These are phyloP conservation scores for Crenuchus spilurus DNA, from an alignment of 2,797 vertebrate genomes.

Conservation along the genomic window DNA sequence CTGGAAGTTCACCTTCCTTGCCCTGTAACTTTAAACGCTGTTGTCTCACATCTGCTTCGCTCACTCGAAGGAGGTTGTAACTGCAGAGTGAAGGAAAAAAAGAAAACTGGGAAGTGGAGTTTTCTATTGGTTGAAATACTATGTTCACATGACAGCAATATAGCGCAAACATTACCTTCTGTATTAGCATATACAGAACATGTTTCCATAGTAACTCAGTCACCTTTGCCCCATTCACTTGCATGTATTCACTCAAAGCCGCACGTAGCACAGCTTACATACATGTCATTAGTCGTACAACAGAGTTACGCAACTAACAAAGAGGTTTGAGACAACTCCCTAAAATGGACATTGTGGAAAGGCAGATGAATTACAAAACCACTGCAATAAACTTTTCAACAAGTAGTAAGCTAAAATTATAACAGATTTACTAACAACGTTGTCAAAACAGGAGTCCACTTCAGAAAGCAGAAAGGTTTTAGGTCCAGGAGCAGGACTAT, in stretches of 20 bases:
- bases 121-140: slow-evolving; percentile 26
- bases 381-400: not conserved
- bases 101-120: slow-evolving; percentile 16
- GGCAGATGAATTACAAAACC: not conserved
- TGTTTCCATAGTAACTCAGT: slow-evolving; percentile 39
- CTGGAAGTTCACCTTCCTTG: slow-evolving; percentile 52
- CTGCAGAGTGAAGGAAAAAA: slow-evolving; percentile 29
- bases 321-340: slow-evolving; percentile 11
- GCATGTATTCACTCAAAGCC: slow-evolving; percentile 21
- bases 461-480: not conserved
- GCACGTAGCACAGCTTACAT: slow-evolving; percentile 9
- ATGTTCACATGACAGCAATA: slow-evolving; percentile 30
- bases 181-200: slow-evolving; percentile 49
- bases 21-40: slow-evolving; percentile 52
- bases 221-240: slow-evolving; percentile 46
- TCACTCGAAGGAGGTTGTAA: slow-evolving; percentile 43
- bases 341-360: slow-evolving; percentile 26
- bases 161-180: slow-evolving; percentile 38
- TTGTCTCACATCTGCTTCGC: slow-evolving; percentile 41
- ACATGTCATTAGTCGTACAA: slow-evolving; percentile 37
- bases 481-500: not conserved
- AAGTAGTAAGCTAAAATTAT: not conserved
- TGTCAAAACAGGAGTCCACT: not conserved
- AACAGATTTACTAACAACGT: not conserved
- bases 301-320: slow-evolving; percentile 42